Evolutionary conservation across 2,113 vertebrate species (phyloP).

Genomic region (Myiagra hebetior): DNA sequence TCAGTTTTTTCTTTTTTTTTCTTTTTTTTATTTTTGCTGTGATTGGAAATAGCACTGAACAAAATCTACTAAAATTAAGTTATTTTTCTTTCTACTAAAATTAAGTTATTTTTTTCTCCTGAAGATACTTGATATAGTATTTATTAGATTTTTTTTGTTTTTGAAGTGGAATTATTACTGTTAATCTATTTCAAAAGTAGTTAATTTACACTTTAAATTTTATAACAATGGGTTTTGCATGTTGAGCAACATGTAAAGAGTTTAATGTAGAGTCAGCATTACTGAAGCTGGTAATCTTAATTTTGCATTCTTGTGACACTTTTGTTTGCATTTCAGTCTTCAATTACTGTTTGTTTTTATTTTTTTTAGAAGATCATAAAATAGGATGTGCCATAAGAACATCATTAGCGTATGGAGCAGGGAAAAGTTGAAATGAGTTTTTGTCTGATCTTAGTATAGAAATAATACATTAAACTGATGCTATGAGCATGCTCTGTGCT

Average conservation of each 20-base stretch:
- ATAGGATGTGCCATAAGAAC: conserved; percentile 61
- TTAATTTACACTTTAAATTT: conserved; percentile 62
- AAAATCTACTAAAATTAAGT: conserved; percentile 67
- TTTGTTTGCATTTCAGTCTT: conserved; percentile 55
- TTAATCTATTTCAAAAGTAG: conserved; percentile 62
- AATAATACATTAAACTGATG: conserved; percentile 31
- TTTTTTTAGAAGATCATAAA: neutral
- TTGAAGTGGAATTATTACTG: conserved; percentile 66
- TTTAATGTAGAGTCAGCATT: conserved; percentile 44
- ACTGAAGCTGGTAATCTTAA: conserved; percentile 46
- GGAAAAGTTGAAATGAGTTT: conserved; percentile 37
- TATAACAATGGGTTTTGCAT: conserved; percentile 42
- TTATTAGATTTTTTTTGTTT: conserved; percentile 60
- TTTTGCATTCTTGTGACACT: conserved; percentile 46
- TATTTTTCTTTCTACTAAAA: conserved; percentile 69
- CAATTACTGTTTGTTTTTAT: neutral
- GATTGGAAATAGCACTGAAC: conserved; percentile 68
- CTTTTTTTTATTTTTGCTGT: conserved; percentile 26
- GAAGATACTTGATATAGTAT: conserved; percentile 76
- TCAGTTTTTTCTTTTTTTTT: neutral
- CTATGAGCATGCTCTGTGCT: conserved; percentile 46
- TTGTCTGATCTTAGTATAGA: conserved; percentile 46
- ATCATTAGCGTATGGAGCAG: conserved; percentile 6
- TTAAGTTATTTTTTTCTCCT: conserved; percentile 73
- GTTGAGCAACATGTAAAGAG: conserved; percentile 49